Evolutionary conservation across 2,888 invertebrate species (phyloP), one percentile per base, ranked within the genome.

Genomic region (Tethea ocularis): DNA sequence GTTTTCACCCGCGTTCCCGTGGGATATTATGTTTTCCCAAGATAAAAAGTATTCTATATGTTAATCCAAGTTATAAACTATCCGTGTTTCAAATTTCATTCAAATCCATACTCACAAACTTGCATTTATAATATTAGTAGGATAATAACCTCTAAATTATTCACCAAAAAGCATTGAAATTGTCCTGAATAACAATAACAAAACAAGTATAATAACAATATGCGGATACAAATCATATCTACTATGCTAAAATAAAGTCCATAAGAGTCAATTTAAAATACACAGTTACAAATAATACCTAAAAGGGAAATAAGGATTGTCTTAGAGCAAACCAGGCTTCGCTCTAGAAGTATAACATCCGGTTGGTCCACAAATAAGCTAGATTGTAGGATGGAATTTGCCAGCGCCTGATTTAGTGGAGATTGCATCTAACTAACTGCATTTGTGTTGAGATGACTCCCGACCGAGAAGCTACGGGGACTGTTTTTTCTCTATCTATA

Each of bases 381-480:
- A 69, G 79, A 71, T 80, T 62, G 61, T 61, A 59, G 65, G 75
- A 83, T 78, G 72, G 80, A 79, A 83, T 86, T 84, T 78, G 67
- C 77, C 36, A 59, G 61, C 66, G 72, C 72, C 76, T 79, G 72
- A 84, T 83, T 87, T 83, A 78, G 68, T 66, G 61, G 74, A 85
- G 84, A 89, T 89, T 88, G 88, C 87, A 63, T 62, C 81, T 87
- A 88, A 89, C 81, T 87, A 88, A 89, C 77, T 80, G 75, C 80
- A 83, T 87, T 87, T 83, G 58, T 46, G 65, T 68, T 60, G 67
- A 70, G 68, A 70, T 78, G 78, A 67, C 67, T 59, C 61, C 52
- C 46, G n/a, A 46, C 46, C 46, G 46, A 13, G 13, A 46, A 10
- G 46, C 10, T 17, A 10, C 46, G 20, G 20, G 46, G 7, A 46